A percentile compares a stretch with the other conserved stretches of the same genome.
Conservation (phyloP, 2,888 invertebrate species). For the Apamea crenata region DNA sequence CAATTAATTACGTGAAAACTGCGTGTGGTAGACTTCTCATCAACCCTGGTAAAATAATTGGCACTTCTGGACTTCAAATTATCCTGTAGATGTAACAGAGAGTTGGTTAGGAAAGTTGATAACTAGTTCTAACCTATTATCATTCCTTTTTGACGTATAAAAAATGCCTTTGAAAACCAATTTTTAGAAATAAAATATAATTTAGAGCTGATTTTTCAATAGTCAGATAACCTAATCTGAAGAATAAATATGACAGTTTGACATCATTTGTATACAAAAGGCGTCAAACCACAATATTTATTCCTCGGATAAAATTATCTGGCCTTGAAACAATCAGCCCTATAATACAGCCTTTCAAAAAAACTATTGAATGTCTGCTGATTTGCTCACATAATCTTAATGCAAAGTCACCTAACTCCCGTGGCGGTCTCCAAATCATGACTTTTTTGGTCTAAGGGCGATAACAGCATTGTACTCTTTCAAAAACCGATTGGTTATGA, state of each 20-base stretch:
- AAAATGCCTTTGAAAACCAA: too few species aligned
- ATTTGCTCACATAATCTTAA: background rate
- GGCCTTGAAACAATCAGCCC: too few species aligned
- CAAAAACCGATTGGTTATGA: background rate
- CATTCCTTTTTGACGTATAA: background rate
- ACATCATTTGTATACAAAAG: too few species aligned
- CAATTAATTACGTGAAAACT: background rate
- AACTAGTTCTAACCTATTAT: background rate
- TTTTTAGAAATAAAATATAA: background rate
- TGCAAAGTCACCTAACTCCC: background rate
- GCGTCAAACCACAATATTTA: too few species aligned
- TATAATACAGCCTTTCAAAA: background rate
- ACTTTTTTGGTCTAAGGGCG: background rate
- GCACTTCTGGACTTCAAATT: background rate
- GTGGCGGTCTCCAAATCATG: background rate
- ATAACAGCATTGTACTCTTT: background rate
- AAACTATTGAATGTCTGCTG: background rate
- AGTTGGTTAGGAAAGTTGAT: background rate
- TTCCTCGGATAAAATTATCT: too few species aligned
- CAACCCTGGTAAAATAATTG: background rate
- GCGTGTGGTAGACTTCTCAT: too few species aligned
- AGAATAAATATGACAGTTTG: too few species aligned
- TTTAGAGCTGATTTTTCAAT: background rate
- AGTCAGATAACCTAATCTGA: too few species aligned
- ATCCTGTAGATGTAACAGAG: background rate